phyloP scores from a whole-genome alignment of 2,888 invertebrate species.

The Cloeon dipterum region DNA sequence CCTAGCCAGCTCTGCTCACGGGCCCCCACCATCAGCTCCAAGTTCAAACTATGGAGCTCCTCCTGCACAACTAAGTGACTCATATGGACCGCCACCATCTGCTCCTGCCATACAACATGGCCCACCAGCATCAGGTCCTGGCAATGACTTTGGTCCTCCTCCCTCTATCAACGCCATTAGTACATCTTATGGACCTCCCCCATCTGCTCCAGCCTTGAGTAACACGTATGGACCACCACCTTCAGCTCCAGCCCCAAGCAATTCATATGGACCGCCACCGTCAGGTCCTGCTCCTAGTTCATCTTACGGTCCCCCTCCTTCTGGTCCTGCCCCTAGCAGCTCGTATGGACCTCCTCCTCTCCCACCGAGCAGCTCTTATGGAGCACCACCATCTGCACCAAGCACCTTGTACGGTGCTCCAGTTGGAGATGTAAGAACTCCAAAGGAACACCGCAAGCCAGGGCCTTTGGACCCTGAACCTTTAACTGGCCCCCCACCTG shows the following conservation, averaged over 20 bases:
- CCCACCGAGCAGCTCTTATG: not conserved
- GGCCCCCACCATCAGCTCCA: conserved; percentile 1
- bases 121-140: conserved; percentile 4
- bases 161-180: conserved; percentile 7
- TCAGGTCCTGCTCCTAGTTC: conserved; percentile 6
- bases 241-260: conserved; percentile 7
- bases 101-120: conserved; percentile 7
- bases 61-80: conserved; percentile 9
- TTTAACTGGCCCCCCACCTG: conserved; percentile 7
- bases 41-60: not conserved
- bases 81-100: conserved; percentile 10
- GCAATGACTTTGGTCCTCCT: conserved; percentile 7
- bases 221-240: conserved; percentile 16
- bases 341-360: not conserved
- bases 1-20: conserved; percentile 1
- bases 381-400: conserved; percentile 1
- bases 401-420: conserved; percentile 4
- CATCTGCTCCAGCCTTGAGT: conserved; percentile 25
- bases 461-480: conserved; percentile 2
- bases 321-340: conserved; percentile 7
- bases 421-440: not conserved
- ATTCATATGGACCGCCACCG: conserved; percentile 8
- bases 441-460: not conserved
- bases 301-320: conserved; percentile 7
- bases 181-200: conserved; percentile 7